A percentile compares a stretch with the other conserved stretches of the same genome.
Evolutionary conservation across 92 coral and sea anemone genomes (phyloP).

Genomic region (Zoanthus sociatus): DNA sequence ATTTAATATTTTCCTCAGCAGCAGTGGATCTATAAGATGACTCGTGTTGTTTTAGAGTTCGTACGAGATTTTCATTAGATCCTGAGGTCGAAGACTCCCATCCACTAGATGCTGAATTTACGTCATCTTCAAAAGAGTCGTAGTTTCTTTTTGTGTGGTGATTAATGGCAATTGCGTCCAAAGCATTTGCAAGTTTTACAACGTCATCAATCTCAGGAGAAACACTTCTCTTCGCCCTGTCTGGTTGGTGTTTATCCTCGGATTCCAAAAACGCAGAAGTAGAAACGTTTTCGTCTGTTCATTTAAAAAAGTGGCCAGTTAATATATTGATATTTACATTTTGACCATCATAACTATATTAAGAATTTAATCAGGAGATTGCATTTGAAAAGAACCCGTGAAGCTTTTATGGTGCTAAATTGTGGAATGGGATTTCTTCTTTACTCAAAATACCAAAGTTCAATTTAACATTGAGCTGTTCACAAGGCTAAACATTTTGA

Average conservation of each 20-base stretch:
- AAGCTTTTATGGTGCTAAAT: too few relatives aligned
- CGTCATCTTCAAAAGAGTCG: constrained; percentile 14
- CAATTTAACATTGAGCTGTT: too few relatives aligned
- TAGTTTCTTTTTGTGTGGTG: constrained; percentile 10
- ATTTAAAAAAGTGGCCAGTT: not conserved
- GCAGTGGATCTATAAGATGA: not conserved
- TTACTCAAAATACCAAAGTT: too few relatives aligned
- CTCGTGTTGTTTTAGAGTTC: not conserved
- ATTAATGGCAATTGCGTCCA: constrained; percentile 54
- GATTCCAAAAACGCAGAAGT: constrained; percentile 19
- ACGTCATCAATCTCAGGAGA: constrained; percentile 43
- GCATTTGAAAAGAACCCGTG: too few relatives aligned
- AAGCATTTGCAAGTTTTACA: constrained; percentile 72
- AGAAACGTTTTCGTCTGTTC: constrained; percentile 11
- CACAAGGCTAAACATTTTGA: too few relatives aligned
- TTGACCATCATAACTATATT: too few relatives aligned
- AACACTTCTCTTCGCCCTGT: constrained; percentile 15
- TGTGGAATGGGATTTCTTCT: too few relatives aligned
- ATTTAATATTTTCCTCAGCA: constrained; percentile 13
- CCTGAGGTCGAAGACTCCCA: constrained; percentile 58
- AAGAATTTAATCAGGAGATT: too few relatives aligned
- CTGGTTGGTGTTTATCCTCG: not conserved
- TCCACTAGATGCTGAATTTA: constrained; percentile 55
- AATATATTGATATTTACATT: not conserved
- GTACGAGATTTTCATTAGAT: not conserved